Evolutionary conservation across 2,797 vertebrate species (phyloP).

Genomic region (Poecilia gillii): DNA sequence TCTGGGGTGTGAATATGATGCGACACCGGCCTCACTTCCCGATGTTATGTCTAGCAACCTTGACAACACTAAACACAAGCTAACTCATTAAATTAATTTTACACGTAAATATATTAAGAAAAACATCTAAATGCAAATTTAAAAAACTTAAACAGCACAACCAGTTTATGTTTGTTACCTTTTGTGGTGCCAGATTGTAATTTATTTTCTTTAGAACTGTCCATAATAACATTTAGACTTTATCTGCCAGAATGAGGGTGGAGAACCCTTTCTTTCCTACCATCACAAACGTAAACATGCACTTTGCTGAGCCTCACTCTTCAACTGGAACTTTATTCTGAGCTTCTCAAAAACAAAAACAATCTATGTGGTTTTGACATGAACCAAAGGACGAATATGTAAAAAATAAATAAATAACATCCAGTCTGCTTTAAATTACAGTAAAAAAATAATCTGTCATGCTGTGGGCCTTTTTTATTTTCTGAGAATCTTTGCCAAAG

Average conservation of each 20-base stretch:
- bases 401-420: not conserved
- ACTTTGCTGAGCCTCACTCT: not conserved
- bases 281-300: not conserved
- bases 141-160: not conserved
- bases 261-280: not conserved
- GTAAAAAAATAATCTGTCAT: too few species aligned
- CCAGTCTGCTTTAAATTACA: not conserved
- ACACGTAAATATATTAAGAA: not conserved
- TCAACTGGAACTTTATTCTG: not conserved
- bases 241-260: too few species aligned
- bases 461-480: too few species aligned
- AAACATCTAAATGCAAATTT: not conserved
- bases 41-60: too few species aligned
- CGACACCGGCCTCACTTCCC: not conserved
- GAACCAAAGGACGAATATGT: not conserved
- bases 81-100: not conserved
- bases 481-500: too few species aligned
- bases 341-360: not conserved
- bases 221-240: not conserved
- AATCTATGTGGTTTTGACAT: not conserved
- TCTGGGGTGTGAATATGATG: not conserved
- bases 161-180: not conserved
- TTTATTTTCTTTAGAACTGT: not conserved
- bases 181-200: not conserved
- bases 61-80: not conserved